These are phyloP conservation scores for Xestia rhomboidea DNA, from an alignment of 2,888 invertebrate species.

Conservation along the genomic window DNA sequence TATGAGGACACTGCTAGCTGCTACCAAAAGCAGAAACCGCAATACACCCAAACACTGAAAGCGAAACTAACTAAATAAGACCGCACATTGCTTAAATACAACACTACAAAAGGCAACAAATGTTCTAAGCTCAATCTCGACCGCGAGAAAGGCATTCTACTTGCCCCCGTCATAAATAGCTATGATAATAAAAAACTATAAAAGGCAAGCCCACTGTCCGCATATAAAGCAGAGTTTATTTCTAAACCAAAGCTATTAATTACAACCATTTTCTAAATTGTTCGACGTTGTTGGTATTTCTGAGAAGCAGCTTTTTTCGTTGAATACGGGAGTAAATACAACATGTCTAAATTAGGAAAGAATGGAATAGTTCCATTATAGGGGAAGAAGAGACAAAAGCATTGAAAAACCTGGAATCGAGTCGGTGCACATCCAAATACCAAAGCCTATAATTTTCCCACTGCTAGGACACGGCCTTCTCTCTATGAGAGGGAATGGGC, in stretches of 20 bases:
- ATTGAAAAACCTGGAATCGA: neutral
- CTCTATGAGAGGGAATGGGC: too few relatives aligned
- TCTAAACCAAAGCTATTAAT: conserved; percentile 72
- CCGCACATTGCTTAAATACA: conserved; percentile 3
- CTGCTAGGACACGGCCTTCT: too few relatives aligned
- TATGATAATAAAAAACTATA: conserved; percentile 64
- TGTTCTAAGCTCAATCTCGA: conserved; percentile 46
- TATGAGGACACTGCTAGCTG: too few relatives aligned
- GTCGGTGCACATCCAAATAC: neutral
- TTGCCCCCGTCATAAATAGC: conserved; percentile 64
- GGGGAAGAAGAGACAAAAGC: too few relatives aligned
- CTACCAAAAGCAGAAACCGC: neutral
- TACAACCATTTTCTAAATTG: conserved; percentile 72
- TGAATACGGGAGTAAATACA: conserved; percentile 17
- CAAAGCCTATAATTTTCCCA: too few relatives aligned
- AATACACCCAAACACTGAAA: conserved; percentile 19
- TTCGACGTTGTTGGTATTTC: conserved; percentile 62
- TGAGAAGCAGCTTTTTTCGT: conserved; percentile 54
- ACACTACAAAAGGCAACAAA: conserved; percentile 10
- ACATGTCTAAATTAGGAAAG: conserved; percentile 5
- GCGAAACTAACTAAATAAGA: neutral
- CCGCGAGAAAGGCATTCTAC: conserved; percentile 48
- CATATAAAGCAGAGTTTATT: conserved; percentile 66
- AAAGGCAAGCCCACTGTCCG: conserved; percentile 44
- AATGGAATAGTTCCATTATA: neutral